Conservation (phyloP, 2,888 invertebrate species). For the Diaphora mendica region DNA sequence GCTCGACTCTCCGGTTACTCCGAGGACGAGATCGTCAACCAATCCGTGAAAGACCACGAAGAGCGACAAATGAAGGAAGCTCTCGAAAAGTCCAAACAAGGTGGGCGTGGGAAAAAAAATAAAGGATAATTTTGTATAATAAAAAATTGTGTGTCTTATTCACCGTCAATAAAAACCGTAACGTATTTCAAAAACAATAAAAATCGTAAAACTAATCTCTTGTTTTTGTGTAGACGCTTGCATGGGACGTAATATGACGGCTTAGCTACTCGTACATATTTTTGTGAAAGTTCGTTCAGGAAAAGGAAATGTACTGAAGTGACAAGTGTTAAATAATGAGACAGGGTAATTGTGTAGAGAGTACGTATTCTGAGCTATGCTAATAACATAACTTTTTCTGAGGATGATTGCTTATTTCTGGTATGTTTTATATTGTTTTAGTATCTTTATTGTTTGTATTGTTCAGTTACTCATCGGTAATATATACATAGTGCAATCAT, state of each 20-base stretch:
- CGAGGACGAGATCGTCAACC: slow-evolving; percentile 87
- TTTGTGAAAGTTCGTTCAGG: slow-evolving; percentile 51
- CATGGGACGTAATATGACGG: slow-evolving; percentile 35
- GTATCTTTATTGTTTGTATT: slow-evolving; percentile 31
- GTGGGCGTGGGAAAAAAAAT: slow-evolving; percentile 79
- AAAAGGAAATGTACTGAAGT: slow-evolving; percentile 44
- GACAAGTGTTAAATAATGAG: slow-evolving; percentile 16
- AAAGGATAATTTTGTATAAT: slow-evolving; percentile 38
- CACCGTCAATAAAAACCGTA: slow-evolving; percentile 54
- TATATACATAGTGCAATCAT: background rate
- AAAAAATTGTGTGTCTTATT: slow-evolving; percentile 41
- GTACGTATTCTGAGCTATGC: background rate
- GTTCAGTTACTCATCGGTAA: slow-evolving; percentile 19
- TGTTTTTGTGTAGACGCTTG: slow-evolving; percentile 54
- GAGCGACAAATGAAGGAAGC: slow-evolving; percentile 90
- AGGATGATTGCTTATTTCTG: slow-evolving; percentile 21
- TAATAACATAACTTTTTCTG: slow-evolving; percentile 9
- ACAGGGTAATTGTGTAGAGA: slow-evolving; percentile 1
- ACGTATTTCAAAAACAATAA: slow-evolving; percentile 59
- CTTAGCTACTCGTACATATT: slow-evolving; percentile 44
- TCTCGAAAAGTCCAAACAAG: slow-evolving; percentile 89
- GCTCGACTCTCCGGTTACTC: slow-evolving; percentile 91
- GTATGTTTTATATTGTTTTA: slow-evolving; percentile 36
- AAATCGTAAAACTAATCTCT: slow-evolving; percentile 62
- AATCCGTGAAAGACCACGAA: slow-evolving; percentile 86